Percentiles rank a stretch among this genome's conserved stretches.
Evolutionary conservation across 2,888 invertebrate genomes (phyloP).

Genomic region (Nymphalis polychloros): DNA sequence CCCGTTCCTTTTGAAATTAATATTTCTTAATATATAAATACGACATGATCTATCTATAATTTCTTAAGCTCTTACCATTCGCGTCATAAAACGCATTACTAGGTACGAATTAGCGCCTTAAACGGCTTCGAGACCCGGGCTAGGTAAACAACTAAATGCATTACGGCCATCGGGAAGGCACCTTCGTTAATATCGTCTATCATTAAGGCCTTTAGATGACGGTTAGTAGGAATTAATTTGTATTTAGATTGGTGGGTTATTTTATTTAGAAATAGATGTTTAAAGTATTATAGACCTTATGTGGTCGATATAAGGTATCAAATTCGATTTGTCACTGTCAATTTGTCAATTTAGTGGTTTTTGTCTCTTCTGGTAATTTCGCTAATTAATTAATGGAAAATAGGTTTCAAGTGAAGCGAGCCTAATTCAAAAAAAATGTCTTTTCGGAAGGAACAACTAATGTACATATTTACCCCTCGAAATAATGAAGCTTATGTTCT

Average conservation of each 20-base stretch:
- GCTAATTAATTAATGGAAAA: no score
- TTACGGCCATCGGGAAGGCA: conserved; percentile 43
- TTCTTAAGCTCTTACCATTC: conserved; percentile 36
- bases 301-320: not conserved
- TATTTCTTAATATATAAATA: conserved; percentile 1
- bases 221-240: conserved; percentile 11
- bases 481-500: no score
- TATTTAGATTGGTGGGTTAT: conserved; percentile 3
- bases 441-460: no score
- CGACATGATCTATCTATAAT: conserved; percentile 41
- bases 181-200: conserved; percentile 38
- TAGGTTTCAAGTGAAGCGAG: no score
- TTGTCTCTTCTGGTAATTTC: not conserved
- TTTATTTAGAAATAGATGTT: not conserved
- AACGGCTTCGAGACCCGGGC: conserved; percentile 52
- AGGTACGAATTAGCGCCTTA: conserved; percentile 62
- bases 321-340: not conserved
- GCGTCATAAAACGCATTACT: conserved; percentile 66
- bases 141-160: conserved; percentile 56
- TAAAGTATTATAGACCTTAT: not conserved
- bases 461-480: no score
- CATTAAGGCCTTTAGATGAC: conserved; percentile 9
- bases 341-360: no score
- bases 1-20: not conserved
- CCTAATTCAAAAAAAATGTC: no score